Conservation (phyloP, 2,888 invertebrate species). For the Amaurobius ferox region DNA sequence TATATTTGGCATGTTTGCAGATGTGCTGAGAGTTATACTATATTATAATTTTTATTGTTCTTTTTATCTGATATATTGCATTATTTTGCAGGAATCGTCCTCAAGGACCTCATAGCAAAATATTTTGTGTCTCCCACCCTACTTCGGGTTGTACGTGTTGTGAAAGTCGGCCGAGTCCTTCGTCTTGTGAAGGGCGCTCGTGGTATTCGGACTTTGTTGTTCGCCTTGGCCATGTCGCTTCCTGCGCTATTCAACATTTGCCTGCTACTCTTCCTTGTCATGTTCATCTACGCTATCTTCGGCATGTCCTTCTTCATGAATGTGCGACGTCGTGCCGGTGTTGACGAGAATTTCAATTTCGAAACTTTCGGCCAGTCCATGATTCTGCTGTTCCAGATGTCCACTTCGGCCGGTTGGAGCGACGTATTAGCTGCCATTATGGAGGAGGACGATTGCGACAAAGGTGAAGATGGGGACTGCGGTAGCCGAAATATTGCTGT, state of each 20-base stretch:
- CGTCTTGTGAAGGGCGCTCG: constrained; percentile 98
- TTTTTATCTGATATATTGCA: no score
- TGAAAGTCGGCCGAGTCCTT: constrained; percentile 97
- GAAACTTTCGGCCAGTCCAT: constrained; percentile 99
- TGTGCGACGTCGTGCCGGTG: constrained; percentile 94
- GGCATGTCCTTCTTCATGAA: constrained; percentile 99
- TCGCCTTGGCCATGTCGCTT: constrained; percentile 98
- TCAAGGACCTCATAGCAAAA: constrained; percentile 97
- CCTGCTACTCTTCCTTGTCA: constrained; percentile 96
- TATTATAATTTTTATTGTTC: no score
- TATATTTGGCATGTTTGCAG: no score
- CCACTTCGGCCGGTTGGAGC: constrained; percentile 98
- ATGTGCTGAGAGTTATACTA: no score
- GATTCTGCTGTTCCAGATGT: constrained; percentile 98
- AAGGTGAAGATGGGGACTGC: constrained; percentile 82
- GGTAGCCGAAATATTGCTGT: constrained; percentile 96
- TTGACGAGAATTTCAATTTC: constrained; percentile 98
- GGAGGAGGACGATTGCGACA: constrained; percentile 91
- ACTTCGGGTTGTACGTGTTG: constrained; percentile 97
- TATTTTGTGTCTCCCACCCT: constrained; percentile 98
- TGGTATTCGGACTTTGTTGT: constrained; percentile 96
- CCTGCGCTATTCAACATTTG: constrained; percentile 99
- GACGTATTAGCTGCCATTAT: constrained; percentile 96
- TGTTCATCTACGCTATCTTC: constrained; percentile 99
- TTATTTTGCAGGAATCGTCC: constrained; percentile 87